phyloP scores from a whole-genome alignment of 2,888 invertebrate species.

The Reticulitermes lucifugus region DNA sequence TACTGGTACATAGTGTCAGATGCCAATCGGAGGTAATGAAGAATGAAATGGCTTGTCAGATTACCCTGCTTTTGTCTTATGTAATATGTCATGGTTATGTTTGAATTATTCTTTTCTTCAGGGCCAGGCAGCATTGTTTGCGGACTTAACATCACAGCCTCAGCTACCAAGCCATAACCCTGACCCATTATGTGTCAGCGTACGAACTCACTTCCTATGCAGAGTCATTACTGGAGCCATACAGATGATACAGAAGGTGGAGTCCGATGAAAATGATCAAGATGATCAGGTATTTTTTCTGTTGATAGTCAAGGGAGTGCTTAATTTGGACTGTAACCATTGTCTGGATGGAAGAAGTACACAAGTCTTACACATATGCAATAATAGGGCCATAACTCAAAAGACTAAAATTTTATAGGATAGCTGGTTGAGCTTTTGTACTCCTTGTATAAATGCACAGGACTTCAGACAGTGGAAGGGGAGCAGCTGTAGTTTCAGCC shows the following conservation, averaged over 20 bases:
- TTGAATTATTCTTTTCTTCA: slow-evolving; percentile 50
- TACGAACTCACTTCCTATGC: slow-evolving; percentile 78
- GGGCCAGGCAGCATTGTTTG: slow-evolving; percentile 67
- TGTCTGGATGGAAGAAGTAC: too few relatives aligned
- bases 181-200: slow-evolving; percentile 76
- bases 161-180: slow-evolving; percentile 72
- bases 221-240: slow-evolving; percentile 80
- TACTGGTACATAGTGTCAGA: too few relatives aligned
- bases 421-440: too few relatives aligned
- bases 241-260: slow-evolving; percentile 70
- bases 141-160: slow-evolving; percentile 65
- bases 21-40: too few relatives aligned
- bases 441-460: too few relatives aligned
- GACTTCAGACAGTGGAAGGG: too few relatives aligned
- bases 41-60: too few relatives aligned
- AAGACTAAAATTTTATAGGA: too few relatives aligned
- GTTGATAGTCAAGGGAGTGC: background rate
- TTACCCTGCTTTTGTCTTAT: slow-evolving; percentile 1
- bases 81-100: background rate
- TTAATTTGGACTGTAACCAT: background rate
- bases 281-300: slow-evolving; percentile 36
- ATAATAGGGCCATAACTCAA: too few relatives aligned
- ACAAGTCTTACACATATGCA: too few relatives aligned
- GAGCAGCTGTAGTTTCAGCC: too few relatives aligned
- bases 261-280: slow-evolving; percentile 29